Conservation (phyloP, 2,888 invertebrate species). For the Spatulosminthurus flaviceps region DNA sequence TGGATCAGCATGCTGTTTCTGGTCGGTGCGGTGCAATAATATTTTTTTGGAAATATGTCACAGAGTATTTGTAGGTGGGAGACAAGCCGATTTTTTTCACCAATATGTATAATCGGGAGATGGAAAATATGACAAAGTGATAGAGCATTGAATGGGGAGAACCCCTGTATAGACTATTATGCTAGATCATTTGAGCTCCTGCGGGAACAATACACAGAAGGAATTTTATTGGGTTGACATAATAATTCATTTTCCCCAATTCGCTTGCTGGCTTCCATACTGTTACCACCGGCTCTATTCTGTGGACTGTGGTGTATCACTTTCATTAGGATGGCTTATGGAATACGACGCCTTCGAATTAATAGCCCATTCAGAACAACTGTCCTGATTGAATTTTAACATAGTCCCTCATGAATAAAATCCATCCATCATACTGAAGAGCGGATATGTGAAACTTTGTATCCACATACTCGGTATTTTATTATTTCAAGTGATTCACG, state of each 20-base stretch:
- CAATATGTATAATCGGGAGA: conserved; percentile 18
- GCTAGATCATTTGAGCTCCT: conserved; percentile 45
- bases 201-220: conserved; percentile 46
- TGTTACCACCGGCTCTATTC: neutral
- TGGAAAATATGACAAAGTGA: conserved; percentile 27
- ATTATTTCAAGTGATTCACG: conserved; percentile 18
- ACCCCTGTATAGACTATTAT: conserved; percentile 40
- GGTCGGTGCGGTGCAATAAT: neutral
- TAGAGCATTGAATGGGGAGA: conserved; percentile 24
- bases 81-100: neutral
- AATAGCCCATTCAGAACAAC: conserved; percentile 44
- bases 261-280: neutral
- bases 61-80: neutral
- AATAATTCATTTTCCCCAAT: conserved; percentile 46
- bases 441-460: conserved; percentile 10
- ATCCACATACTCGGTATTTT: neutral
- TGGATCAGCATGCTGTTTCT: neutral
- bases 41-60: neutral
- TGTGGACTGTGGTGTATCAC: conserved; percentile 31
- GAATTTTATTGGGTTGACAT: conserved; percentile 47
- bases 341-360: conserved; percentile 43
- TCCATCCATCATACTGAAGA: conserved; percentile 42
- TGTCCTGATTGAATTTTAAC: conserved; percentile 46
- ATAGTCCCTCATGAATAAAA: conserved; percentile 42
- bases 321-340: conserved; percentile 37